Conservation (phyloP, 1,140 invertebrate genomes). For the Camponotus vicinus region DNA sequence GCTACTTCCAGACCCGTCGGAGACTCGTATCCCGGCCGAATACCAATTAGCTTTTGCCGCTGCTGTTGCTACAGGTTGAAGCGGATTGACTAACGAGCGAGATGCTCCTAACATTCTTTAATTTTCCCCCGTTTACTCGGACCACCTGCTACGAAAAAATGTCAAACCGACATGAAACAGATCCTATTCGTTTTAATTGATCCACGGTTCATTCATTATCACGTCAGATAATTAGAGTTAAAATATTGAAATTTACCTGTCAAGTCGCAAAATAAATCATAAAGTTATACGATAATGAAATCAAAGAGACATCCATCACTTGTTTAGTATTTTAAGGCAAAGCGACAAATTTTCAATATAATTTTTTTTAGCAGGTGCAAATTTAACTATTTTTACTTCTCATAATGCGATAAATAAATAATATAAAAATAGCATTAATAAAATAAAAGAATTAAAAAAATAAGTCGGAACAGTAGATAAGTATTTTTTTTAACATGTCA, state of each 20-base stretch:
- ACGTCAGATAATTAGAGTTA: neutral
- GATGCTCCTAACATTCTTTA: conserved; percentile 28
- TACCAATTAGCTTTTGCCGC: conserved; percentile 38
- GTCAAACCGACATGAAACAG: conserved; percentile 17
- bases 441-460: too few species aligned
- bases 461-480: neutral
- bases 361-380: neutral
- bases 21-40: conserved; percentile 27
- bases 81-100: conserved; percentile 50
- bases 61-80: conserved; percentile 23
- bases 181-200: neutral
- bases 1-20: conserved; percentile 27
- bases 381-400: neutral
- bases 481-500: neutral
- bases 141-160: conserved; percentile 59
- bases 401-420: neutral
- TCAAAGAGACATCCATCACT: neutral
- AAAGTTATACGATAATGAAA: neutral
- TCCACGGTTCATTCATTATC: neutral
- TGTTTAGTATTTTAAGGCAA: neutral
- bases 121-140: conserved; percentile 31
- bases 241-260: neutral
- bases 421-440: neutral
- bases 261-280: neutral
- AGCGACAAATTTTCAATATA: neutral